Percentiles rank a stretch among this genome's conserved stretches.
Evolutionary conservation across 2,888 invertebrate genomes (phyloP).

Genomic region (Drosophila siamana): DNA sequence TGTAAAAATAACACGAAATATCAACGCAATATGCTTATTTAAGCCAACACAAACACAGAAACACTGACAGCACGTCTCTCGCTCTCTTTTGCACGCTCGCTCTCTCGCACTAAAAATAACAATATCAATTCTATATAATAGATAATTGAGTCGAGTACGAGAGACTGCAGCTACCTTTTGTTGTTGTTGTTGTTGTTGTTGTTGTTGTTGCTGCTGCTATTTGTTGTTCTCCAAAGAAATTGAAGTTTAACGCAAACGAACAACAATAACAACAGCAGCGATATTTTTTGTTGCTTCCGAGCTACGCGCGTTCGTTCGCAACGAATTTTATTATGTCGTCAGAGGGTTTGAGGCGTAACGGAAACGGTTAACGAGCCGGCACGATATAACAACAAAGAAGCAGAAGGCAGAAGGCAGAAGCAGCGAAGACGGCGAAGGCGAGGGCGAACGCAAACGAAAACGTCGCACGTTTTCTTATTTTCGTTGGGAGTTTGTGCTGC

Average conservation of each 20-base stretch:
- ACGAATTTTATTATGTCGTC: too few relatives aligned
- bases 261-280: slow-evolving; percentile 1
- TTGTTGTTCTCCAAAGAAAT: slow-evolving; percentile 25
- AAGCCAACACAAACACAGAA: slow-evolving; percentile 56
- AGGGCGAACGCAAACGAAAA: slow-evolving; percentile 17
- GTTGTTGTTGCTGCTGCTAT: slow-evolving; percentile 25
- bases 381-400: slow-evolving; percentile 19
- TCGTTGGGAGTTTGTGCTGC: not conserved
- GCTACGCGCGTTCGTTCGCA: slow-evolving; percentile 36
- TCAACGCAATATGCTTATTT: slow-evolving; percentile 53
- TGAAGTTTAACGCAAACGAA: slow-evolving; percentile 42
- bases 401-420: not conserved
- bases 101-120: slow-evolving; percentile 49
- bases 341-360: slow-evolving; percentile 40
- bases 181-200: slow-evolving; percentile 22
- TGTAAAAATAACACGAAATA: slow-evolving; percentile 75
- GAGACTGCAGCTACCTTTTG: slow-evolving; percentile 30
- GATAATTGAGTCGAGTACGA: slow-evolving; percentile 45
- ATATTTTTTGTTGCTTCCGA: slow-evolving; percentile 32
- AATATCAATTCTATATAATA: slow-evolving; percentile 52
- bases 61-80: slow-evolving; percentile 4
- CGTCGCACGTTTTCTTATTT: slow-evolving; percentile 17
- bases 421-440: slow-evolving; percentile 1
- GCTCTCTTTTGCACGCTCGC: not conserved
- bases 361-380: slow-evolving; percentile 57